Conservation (phyloP, 2,888 invertebrate species). For the Xylophagus ater region DNA sequence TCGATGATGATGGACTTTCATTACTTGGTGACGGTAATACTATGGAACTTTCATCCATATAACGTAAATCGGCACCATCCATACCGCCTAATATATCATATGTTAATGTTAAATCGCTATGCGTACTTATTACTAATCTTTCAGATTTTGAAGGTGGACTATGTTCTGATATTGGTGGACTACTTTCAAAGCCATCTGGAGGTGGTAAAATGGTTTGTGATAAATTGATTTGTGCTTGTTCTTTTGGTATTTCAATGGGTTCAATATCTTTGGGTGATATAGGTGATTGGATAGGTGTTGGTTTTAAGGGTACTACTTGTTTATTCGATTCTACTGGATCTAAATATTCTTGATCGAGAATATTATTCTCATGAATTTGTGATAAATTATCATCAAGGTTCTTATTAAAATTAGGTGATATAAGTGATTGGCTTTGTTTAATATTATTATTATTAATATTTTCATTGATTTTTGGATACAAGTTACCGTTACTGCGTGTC, state of each 20-base stretch:
- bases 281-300: constrained; percentile 21
- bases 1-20: constrained; percentile 63
- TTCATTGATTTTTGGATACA: constrained; percentile 19
- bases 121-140: constrained; percentile 43
- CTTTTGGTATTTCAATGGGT: constrained; percentile 32
- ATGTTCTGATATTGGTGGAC: constrained; percentile 47
- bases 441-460: constrained; percentile 4
- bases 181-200: constrained; percentile 60
- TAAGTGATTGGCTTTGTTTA: constrained; percentile 30
- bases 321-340: constrained; percentile 14
- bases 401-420: constrained; percentile 24
- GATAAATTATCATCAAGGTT: constrained; percentile 8
- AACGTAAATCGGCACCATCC: constrained; percentile 77
- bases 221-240: constrained; percentile 38
- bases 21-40: constrained; percentile 66
- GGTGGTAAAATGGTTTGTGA: constrained; percentile 63
- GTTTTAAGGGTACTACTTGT: constrained; percentile 29
- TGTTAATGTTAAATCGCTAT: constrained; percentile 48
- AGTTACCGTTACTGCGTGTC: constrained; percentile 28
- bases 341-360: constrained; percentile 12
- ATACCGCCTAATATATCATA: constrained; percentile 68
- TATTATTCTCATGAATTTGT: constrained; percentile 15
- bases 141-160: constrained; percentile 49
- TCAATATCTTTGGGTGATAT: constrained; percentile 27
- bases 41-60: constrained; percentile 85